Evolutionary conservation across 2,797 vertebrate species (phyloP), one percentile per base, ranked within the genome.

Genomic region (Poecile montanus): DNA sequence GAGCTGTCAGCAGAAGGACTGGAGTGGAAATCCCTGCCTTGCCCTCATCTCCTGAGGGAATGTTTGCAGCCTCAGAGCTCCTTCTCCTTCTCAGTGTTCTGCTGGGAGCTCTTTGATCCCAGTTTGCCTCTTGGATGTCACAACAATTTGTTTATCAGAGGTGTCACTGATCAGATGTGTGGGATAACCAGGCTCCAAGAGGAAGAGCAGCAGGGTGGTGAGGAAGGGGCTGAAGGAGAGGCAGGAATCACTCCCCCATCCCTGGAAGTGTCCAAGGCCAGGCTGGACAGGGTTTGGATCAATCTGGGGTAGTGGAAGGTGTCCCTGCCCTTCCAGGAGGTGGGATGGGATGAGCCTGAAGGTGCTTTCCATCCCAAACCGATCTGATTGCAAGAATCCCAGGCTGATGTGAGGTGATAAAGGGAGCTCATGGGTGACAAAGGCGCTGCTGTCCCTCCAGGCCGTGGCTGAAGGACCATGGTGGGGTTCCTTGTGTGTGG

Each of bases 71-170:
- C 88, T 91, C 58, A 1, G 32, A 91, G 91, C 85, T 83, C 26
- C 2, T 73, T 29, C 58, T 54, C 36, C 18, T n/a, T 61, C 40
- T 16, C 45, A 86, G 67, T 40, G 75, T 68, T 85, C 23, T 40
- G 53, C 91, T 32, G 80, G 91, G 91, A 78, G 65, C 53, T 88
- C 92, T 87, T 81, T 58, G 88, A 65, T 89, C 84, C 79, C 79
- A 16, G 0, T 95, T 91, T 90, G 30, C 71, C 67, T 85, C n/a
- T 42, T 12, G 81, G 94, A 48, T 94, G 93, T 97, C 93, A 88
- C 63, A 85, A 30, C 88, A 74, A 26, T 77, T 90, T 85, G 90
- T 83, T 85, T 92, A 36, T 95, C 75, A 70, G 75, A 94, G 86
- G 20, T 58, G 80, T 87, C 88, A 73, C 72, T 63, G 79, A n/a